Evolutionary conservation across 2,888 invertebrate species (phyloP), one percentile per base, ranked within the genome.

Genomic region (Drosophila quinaria): DNA sequence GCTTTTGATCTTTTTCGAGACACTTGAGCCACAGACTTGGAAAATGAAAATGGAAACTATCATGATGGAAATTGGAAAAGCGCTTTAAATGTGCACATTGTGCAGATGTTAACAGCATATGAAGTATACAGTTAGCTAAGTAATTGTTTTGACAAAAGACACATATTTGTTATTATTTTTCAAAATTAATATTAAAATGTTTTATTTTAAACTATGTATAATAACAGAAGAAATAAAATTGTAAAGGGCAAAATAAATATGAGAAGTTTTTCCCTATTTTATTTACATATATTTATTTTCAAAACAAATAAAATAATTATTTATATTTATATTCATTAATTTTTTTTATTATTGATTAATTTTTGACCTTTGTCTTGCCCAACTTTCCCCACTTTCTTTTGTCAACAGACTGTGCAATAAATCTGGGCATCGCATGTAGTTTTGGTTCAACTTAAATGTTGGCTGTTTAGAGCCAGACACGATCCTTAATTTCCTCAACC

Each of bases 1-100:
- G 60, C 87, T 78, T 84, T 84, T 87, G 85, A 84, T 84, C 82
- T 87, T 79, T 78, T 67, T 73, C 63, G 69, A 67, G 72, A 74
- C 70, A 67, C 69, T 75, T 72, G 62, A 17, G 52, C 60, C 60
- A 33, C 22, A 46, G 39, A 61, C 70, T 62, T 59, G 41, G 51
- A 59, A 65, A 69, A 72, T 35, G 54, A 54, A 42, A 76, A 77
- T 77, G 73, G 46, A 46, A 76, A 76, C 68, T 77, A 77, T 68
- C 69, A 19, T 39, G 29, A 61, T 52, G 37, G 29, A 51, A 67
- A 62, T 49, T 71, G 39, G 39, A 71, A 66, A 67, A 76, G 42
- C 35, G 55, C 55, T 51, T 58, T 50, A 37, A 42, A 41, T 31
- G 39, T 31, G 44, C 31, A 50, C 5, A 46, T 37, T 37, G 13